Evolutionary conservation across 1,140 invertebrate species (phyloP).

Genomic region (Protaetia brevitarsis): DNA sequence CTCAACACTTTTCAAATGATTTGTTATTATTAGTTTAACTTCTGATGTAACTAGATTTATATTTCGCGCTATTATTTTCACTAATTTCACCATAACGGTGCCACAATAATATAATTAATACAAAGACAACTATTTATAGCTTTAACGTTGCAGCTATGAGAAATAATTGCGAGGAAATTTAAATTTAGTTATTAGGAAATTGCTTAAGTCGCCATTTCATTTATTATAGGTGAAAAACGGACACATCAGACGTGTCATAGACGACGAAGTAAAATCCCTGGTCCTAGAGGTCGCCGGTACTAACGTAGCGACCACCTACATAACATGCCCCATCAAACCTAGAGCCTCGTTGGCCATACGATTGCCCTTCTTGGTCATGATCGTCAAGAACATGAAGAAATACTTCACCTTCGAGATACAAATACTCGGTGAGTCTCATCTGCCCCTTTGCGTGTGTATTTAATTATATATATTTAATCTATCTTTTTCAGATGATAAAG

Average conservation of each 20-base stretch:
- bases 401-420: slow-evolving; percentile 96
- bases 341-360: slow-evolving; percentile 82
- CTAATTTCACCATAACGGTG: no score
- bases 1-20: no score
- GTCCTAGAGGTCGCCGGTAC: slow-evolving; percentile 90
- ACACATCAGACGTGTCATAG: slow-evolving; percentile 88
- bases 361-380: slow-evolving; percentile 87
- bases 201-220: background rate
- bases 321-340: slow-evolving; percentile 83
- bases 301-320: slow-evolving; percentile 92
- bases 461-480: background rate
- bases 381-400: slow-evolving; percentile 94
- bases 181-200: no score
- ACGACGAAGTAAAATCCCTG: slow-evolving; percentile 89
- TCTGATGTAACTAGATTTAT: no score
- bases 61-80: no score
- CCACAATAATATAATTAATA: no score
- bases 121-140: no score
- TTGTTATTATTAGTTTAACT: no score
- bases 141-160: no score
- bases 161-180: no score
- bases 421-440: slow-evolving; percentile 53
- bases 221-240: slow-evolving; percentile 78
- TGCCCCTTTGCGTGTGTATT: background rate
- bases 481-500: slow-evolving; percentile 75